Evolutionary conservation across 2,113 vertebrate species (phyloP).

Genomic region (Potamarius usumacintae): DNA sequence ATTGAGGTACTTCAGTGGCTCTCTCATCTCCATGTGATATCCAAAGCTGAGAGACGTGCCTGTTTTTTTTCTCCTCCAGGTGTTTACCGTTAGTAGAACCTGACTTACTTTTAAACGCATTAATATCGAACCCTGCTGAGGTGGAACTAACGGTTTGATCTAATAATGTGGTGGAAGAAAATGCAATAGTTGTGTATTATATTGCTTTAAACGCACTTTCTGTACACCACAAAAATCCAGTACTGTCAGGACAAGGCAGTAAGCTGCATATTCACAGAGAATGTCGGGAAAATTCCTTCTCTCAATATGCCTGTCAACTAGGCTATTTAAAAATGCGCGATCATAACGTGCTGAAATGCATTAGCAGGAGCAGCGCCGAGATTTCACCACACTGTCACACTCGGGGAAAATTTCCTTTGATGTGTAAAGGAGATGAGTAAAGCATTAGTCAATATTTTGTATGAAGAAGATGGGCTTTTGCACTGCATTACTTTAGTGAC

Average conservation of each 20-base stretch:
- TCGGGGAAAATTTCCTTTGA: constrained; percentile 25
- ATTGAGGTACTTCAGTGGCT: constrained; percentile 21
- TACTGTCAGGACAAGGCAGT: not conserved
- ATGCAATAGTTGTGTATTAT: not conserved
- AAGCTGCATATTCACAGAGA: not conserved
- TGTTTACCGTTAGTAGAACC: constrained; percentile 17
- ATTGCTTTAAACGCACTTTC: not conserved
- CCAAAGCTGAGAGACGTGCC: constrained; percentile 1
- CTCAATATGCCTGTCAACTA: constrained; percentile 8
- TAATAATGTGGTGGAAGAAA: constrained; percentile 1
- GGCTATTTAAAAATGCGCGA: not conserved
- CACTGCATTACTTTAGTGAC: not conserved
- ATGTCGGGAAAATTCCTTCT: not conserved
- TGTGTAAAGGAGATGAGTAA: constrained; percentile 30
- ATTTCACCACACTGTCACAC: constrained; percentile 31
- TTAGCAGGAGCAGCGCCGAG: constrained; percentile 4
- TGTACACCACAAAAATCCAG: not conserved
- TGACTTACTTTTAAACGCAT: not conserved
- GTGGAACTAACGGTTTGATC: not conserved
- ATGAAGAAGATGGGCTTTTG: constrained; percentile 31
- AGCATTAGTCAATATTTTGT: constrained; percentile 40
- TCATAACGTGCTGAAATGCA: not conserved
- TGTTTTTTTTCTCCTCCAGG: constrained; percentile 2
- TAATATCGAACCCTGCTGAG: not conserved
- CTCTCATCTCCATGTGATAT: constrained; percentile 13